These are phyloP conservation scores for Drosophila burlai DNA, from an alignment of 1,140 invertebrate genomes.

Conservation along the genomic window DNA sequence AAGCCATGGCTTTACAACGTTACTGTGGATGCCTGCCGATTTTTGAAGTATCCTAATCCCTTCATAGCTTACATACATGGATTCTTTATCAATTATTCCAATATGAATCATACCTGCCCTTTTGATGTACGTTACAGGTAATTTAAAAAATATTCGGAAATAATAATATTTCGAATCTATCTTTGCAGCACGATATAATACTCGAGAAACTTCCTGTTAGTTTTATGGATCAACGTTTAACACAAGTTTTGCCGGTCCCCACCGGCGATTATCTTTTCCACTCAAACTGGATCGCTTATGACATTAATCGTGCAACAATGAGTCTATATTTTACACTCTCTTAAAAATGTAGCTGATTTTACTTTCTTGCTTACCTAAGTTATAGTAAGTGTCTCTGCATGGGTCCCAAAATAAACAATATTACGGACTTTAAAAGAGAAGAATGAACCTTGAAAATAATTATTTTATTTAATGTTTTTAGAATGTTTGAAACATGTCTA, in stretches of 20 bases:
- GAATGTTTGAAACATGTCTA: too few species aligned
- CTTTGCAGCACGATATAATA: too few species aligned
- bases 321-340: constrained; percentile 3
- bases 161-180: neutral
- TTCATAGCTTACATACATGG: neutral
- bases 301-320: constrained; percentile 1
- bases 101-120: constrained; percentile 31
- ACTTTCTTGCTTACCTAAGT: neutral
- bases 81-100: constrained; percentile 1
- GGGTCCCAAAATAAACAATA: neutral
- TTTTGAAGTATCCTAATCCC: constrained; percentile 10
- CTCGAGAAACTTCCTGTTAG: neutral
- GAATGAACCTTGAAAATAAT: too few species aligned
- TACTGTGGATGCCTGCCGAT: constrained; percentile 24
- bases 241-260: neutral
- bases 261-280: neutral
- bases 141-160: neutral
- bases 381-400: neutral
- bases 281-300: neutral
- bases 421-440: too few species aligned
- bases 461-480: too few species aligned
- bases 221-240: neutral
- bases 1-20: constrained; percentile 32
- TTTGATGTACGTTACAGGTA: constrained; percentile 9
- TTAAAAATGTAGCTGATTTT: neutral